phyloP scores from a whole-genome alignment of 92 coral and sea anemone genomes.

The Paramuricea clavata region DNA sequence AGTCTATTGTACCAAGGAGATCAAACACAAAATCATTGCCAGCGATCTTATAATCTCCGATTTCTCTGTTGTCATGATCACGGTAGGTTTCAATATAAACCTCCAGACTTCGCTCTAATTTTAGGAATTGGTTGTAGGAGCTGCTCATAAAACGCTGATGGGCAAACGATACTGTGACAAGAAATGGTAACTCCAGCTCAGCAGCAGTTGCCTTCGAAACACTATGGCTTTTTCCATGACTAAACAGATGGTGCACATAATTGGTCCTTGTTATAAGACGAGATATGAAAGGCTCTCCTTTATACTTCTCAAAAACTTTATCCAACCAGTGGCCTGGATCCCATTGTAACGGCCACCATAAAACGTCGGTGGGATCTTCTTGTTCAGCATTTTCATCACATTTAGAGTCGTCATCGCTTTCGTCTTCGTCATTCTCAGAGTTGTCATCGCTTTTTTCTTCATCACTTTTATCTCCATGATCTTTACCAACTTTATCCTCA shows the following conservation, averaged over 20 bases:
- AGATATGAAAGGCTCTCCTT: neutral
- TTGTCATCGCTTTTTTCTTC: no score
- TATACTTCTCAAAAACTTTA: neutral
- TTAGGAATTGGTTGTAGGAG: slow-evolving; percentile 17
- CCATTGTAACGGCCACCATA: slow-evolving; percentile 35
- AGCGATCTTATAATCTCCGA: slow-evolving; percentile 3
- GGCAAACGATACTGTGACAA: neutral
- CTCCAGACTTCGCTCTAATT: neutral
- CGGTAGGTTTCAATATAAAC: slow-evolving; percentile 11
- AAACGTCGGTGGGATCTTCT: no score
- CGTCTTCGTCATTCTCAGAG: no score
- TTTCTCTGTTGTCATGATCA: slow-evolving; percentile 28
- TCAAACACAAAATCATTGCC: slow-evolving; percentile 34
- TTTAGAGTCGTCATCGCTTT: no score
- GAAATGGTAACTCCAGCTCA: neutral
- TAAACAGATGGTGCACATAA: neutral
- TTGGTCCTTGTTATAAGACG: neutral
- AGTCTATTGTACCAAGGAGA: slow-evolving; percentile 2
- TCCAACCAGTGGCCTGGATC: slow-evolving; percentile 23
- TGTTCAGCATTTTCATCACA: no score
- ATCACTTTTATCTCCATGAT: no score
- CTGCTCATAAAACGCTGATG: neutral
- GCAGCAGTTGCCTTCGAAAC: neutral
- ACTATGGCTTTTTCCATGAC: neutral
- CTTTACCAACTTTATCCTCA: no score